Evolutionary conservation across 2,888 invertebrate genomes (phyloP).

Genomic region (Nephrotoma flavescens): DNA sequence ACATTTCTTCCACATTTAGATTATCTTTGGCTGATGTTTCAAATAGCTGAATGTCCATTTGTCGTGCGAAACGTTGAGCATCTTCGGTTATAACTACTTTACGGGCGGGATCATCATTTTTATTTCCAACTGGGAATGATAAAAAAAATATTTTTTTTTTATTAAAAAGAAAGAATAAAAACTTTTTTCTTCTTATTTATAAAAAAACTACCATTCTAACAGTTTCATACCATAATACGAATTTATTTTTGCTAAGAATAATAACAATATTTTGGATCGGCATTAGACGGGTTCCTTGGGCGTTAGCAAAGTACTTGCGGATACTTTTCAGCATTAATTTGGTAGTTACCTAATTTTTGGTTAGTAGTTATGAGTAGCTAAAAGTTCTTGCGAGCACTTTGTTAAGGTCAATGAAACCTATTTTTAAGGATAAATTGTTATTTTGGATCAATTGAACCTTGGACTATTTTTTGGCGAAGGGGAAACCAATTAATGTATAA

Average conservation of each 20-base stretch:
- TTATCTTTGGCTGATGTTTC: constrained; percentile 99
- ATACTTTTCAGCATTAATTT: no score
- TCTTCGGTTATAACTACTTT: constrained; percentile 96
- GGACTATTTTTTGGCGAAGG: no score
- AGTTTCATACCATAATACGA: not conserved
- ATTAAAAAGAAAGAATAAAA: no score
- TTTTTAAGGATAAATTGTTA: no score
- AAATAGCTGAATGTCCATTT: constrained; percentile 93
- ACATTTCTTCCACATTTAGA: constrained; percentile 96
- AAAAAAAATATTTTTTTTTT: not conserved
- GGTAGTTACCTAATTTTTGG: no score
- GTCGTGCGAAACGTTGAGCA: constrained; percentile 91
- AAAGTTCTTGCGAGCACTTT: no score
- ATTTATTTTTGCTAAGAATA: not conserved
- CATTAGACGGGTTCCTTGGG: no score
- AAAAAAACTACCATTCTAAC: not conserved
- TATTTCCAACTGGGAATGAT: constrained; percentile 71
- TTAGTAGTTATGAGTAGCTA: no score
- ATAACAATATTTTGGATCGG: not conserved
- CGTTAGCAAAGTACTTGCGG: no score
- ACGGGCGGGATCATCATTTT: constrained; percentile 85
- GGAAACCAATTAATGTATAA: no score
- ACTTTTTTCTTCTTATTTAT: not conserved
- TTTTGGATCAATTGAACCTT: no score
- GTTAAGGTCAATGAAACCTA: no score